Base-by-base conservation (phyloP, 2,797 vertebrate species). In the Brachyalestes nurse region DNA sequence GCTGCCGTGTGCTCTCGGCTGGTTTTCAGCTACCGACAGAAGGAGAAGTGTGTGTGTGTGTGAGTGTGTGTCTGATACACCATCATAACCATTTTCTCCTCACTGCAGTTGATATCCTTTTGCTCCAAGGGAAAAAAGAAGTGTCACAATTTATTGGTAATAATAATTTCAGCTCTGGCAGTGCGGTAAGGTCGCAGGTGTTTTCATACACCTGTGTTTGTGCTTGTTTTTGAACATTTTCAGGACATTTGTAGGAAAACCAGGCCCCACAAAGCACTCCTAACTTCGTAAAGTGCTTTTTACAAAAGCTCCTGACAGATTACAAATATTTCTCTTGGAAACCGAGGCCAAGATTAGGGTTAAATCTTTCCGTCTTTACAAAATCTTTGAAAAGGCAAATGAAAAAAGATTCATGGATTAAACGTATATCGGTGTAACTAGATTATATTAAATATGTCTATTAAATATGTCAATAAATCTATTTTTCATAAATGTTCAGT, bases 91-190 rank as follows among this genome's bases (percentile, higher is more conserved):
- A 47, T 49, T 72, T 72, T 74, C 55, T 75, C 58, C 42, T 55
- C 60, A 21, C 65, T 53, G 66, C 21, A n/a, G 45, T 49, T 42
- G 71, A 62, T 70, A 49, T 57, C 40, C 49, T 72, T 81, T 70
- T 81, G 64, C 73, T 45, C 19, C 23, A 7, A 72, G 51, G 40
- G 40, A 45, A 21, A 70, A 53, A 62, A 61, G 42, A 51, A 47
- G 40, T 72, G 69, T 77, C 40, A 49, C 7, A 38, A 77, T 61
- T 49, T 77, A 51, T 38, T 47, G 66, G 66, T 72, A 74, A 75
- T 82, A 77, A 82, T 58, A 38, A 38, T 64, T 72, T 77, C 57
- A 60, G 65, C 17, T 65, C 67, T 55, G 34, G n/a, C 73, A 78
- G 51, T 23, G n/a, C n/a, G n/a, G n/a, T n/a, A n/a, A n/a, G 58